A percentile compares a stretch with the other conserved stretches of the same genome.
phyloP scores from a whole-genome alignment of 2,113 vertebrate species.

The Chlamydotis undulata region DNA sequence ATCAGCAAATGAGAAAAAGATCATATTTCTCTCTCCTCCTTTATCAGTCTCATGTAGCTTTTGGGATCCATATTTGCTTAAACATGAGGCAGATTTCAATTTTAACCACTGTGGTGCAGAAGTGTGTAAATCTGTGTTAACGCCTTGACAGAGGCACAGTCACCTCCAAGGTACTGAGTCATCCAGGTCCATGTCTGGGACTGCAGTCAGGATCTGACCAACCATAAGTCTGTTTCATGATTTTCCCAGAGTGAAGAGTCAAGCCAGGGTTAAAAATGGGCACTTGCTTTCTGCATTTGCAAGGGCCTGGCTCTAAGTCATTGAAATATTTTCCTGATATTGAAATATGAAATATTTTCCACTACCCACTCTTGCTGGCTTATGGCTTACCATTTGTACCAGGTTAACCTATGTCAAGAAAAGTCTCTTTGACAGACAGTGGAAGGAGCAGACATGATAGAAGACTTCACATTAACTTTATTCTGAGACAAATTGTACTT shows the following conservation, averaged over 20 bases:
- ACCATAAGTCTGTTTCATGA: background rate
- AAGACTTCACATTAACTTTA: background rate
- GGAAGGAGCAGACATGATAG: background rate
- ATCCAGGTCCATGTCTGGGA: background rate
- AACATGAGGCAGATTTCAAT: background rate
- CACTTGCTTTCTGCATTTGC: background rate
- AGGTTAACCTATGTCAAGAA: background rate
- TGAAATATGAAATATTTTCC: background rate
- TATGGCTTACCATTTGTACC: background rate
- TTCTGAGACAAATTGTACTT: background rate
- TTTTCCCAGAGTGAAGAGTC: background rate
- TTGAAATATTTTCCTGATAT: background rate
- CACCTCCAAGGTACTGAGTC: background rate
- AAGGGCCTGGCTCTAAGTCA: background rate
- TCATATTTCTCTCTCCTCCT: background rate
- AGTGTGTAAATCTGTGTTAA: background rate
- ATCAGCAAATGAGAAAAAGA: background rate
- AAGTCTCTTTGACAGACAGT: background rate
- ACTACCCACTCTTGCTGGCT: background rate
- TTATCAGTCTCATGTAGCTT: background rate
- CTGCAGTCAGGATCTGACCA: background rate
- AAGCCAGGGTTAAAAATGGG: background rate
- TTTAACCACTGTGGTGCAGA: background rate
- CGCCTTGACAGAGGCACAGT: background rate
- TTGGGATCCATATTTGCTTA: background rate